Evolutionary conservation across 2,797 vertebrate species (phyloP), one percentile per base, ranked within the genome.

Genomic region (Phrynocephalus guinanensis): DNA sequence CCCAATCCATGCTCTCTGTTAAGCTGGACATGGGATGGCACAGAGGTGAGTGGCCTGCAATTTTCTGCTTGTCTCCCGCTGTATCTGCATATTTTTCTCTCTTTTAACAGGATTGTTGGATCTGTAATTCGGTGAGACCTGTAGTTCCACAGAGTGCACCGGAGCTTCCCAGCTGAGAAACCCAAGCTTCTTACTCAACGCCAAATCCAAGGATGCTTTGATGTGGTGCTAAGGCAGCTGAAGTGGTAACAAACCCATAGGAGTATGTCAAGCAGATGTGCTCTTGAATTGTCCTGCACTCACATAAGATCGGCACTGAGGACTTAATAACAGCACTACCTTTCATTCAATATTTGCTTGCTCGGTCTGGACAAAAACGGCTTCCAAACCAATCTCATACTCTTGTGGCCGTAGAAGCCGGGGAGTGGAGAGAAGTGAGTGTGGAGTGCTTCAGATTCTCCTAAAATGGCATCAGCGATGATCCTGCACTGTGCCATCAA

Each of bases 401-500:
- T 70, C 22, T n/a, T 38, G 11, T 75, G 15, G 22, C 76, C 20
- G 9, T 7, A 79, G 44, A 68, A 79, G 44, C 20, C 7, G 1
- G 13, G 50, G 22, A 28, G 50, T 6, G 52, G 18, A 24, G 50
- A 38, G 66, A 22, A 24, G 13, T 26, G 15, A 30, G 24, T 6
- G 24, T 11, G 15, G 30, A 52, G 16, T 73, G n/a, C 50, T 79
- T 78, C 48, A 60, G 33, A 83, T 16, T 24, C 11, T 83, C 75
- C 48, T 71, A 30, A 48, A 26, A 30, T 82, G 73, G 22, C 50
- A 60, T 33, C 30, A 44, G 16, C 16, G 79, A 71, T 52, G 33
- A 48, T 81, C 60, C 84, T 77, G 66, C 60, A 79, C 30, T 82
- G 79, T 82, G 50, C 50, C 16, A 63, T 11, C 50, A 70, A 82